Percentiles rank a stretch among this genome's conserved stretches.
Conservation (phyloP, 2,113 vertebrate species). For the Eclectus roratus region DNA sequence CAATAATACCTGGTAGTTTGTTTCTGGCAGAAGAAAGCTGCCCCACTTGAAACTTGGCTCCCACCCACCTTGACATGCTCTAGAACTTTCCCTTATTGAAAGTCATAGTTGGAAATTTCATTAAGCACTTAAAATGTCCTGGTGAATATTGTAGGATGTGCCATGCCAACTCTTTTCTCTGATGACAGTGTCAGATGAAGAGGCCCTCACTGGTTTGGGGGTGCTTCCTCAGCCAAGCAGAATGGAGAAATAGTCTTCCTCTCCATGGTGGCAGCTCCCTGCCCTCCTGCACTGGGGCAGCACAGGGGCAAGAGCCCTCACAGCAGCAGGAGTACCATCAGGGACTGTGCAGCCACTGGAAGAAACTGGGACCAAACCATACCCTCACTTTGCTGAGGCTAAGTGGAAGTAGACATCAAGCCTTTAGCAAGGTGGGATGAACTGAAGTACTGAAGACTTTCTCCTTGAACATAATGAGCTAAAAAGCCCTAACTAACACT, state of each 20-base stretch:
- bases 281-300: not conserved
- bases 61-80: not conserved
- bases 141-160: not conserved
- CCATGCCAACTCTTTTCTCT: not conserved
- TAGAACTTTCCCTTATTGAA: not conserved
- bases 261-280: not conserved
- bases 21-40: not conserved
- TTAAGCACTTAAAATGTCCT: not conserved
- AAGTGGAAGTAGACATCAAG: not conserved
- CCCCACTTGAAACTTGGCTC: not conserved
- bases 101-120: not conserved
- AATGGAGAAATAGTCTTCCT: not conserved
- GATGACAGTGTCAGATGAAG: not conserved
- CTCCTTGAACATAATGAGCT: not conserved
- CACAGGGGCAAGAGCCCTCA: not conserved
- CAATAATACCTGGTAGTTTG: not conserved
- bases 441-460: not conserved
- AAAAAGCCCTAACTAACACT: not conserved
- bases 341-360: not conserved
- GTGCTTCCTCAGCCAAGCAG: not conserved
- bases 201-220: not conserved
- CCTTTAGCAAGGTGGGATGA: not conserved
- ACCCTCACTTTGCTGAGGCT: not conserved
- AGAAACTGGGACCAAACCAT: not conserved
- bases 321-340: not conserved